Evolutionary conservation across 2,797 vertebrate genomes (phyloP).

Genomic region (Anas capensis): DNA sequence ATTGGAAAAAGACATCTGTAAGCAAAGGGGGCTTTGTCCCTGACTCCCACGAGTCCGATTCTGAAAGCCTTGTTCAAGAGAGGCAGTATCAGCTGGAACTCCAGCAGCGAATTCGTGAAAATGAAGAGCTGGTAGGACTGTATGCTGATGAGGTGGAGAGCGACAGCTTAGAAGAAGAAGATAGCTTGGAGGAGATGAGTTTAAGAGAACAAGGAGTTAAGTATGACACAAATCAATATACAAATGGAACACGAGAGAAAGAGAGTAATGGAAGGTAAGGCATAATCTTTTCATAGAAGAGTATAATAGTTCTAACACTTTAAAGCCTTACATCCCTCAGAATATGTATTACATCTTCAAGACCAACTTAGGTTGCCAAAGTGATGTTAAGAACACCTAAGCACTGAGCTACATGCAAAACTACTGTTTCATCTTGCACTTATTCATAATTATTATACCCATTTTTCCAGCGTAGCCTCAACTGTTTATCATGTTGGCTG

Average conservation of each 20-base stretch:
- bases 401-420: neutral
- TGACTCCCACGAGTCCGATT: slow-evolving; percentile 79
- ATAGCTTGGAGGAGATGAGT: slow-evolving; percentile 12
- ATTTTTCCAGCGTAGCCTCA: neutral
- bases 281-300: neutral
- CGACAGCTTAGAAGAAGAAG: slow-evolving; percentile 82
- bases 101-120: neutral
- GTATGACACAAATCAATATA: fast-evolving
- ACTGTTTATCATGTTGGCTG: neutral
- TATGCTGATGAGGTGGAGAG: neutral
- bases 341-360: neutral
- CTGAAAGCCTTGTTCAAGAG: slow-evolving; percentile 76
- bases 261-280: slow-evolving; percentile 55
- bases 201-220: neutral
- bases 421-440: neutral
- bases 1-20: slow-evolving; percentile 5
- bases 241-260: neutral
- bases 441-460: neutral
- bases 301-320: neutral
- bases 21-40: neutral
- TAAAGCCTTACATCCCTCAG: neutral
- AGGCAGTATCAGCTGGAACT: slow-evolving; percentile 57
- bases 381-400: neutral
- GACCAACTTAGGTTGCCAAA: neutral
- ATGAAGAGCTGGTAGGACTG: neutral